These are phyloP conservation scores for Galago senegalensis DNA, from an alignment of 2,797 vertebrate genomes.

Conservation along the genomic window DNA sequence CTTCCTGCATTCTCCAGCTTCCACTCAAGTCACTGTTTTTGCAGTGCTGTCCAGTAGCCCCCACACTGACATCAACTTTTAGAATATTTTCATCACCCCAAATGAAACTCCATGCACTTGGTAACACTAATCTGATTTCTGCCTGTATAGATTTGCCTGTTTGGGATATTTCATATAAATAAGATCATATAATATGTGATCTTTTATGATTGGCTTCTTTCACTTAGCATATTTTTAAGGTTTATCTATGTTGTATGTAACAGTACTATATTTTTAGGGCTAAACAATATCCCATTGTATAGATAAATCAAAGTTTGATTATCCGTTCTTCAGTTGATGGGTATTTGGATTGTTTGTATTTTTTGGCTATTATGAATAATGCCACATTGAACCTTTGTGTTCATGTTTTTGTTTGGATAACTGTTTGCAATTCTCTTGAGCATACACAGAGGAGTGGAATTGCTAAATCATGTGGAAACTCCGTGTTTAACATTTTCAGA, in stretches of 20 bases:
- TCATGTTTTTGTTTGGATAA: slow-evolving; percentile 33
- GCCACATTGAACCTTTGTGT: background rate
- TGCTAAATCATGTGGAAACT: background rate
- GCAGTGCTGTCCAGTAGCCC: too few relatives aligned
- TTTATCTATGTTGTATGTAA: background rate
- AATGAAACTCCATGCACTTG: slow-evolving; percentile 24
- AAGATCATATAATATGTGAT: background rate
- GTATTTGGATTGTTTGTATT: slow-evolving; percentile 31
- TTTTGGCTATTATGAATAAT: slow-evolving; percentile 40
- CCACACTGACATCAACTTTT: slow-evolving; percentile 10
- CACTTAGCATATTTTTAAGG: slow-evolving; percentile 29
- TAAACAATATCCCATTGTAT: background rate
- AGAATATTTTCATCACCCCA: slow-evolving; percentile 6
- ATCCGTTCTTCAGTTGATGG: background rate
- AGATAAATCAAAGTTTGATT: background rate
- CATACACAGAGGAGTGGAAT: background rate
- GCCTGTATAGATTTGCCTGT: slow-evolving; percentile 23
- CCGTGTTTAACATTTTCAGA: slow-evolving; percentile 7
- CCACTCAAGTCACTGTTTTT: too few relatives aligned
- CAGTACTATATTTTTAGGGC: slow-evolving; percentile 37
- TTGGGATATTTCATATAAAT: slow-evolving; percentile 43
- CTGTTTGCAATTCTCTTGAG: slow-evolving; percentile 34
- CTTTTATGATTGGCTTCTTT: slow-evolving; percentile 49
- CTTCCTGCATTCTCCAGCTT: too few relatives aligned
- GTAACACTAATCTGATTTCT: slow-evolving; percentile 5